Conservation (phyloP, 2,888 invertebrate genomes). For the Lithophane socia region DNA sequence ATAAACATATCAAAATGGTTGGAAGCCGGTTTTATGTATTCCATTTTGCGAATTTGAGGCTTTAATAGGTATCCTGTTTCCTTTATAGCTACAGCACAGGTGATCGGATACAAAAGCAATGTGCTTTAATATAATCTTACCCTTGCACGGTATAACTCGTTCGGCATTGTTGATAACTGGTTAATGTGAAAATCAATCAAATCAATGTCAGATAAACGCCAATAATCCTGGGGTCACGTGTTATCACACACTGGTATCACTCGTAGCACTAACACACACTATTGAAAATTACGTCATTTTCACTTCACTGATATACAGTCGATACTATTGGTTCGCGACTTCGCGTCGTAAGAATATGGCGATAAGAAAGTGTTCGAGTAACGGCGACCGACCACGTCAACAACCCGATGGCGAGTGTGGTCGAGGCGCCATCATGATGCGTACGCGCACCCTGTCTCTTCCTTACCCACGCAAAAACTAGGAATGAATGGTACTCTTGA, state of each 20-base stretch:
- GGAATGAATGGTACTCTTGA: slow-evolving; percentile 57
- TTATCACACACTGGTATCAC: slow-evolving; percentile 65
- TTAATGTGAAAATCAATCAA: slow-evolving; percentile 66
- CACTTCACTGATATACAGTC: slow-evolving; percentile 47
- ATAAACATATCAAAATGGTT: background rate
- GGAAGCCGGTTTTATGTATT: background rate
- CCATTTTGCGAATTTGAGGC: background rate
- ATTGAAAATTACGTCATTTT: slow-evolving; percentile 49
- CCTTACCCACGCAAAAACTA: slow-evolving; percentile 69
- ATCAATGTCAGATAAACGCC: slow-evolving; percentile 68
- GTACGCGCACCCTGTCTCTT: slow-evolving; percentile 67
- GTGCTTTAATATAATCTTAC: slow-evolving; percentile 70
- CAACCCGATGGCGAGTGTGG: slow-evolving; percentile 69
- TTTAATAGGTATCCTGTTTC: background rate
- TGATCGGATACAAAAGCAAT: background rate
- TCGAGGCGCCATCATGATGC: slow-evolving; percentile 54
- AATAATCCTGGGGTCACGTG: slow-evolving; percentile 60
- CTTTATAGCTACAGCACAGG: background rate
- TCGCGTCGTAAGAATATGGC: slow-evolving; percentile 24
- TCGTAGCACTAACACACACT: slow-evolving; percentile 53
- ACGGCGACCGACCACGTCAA: slow-evolving; percentile 72
- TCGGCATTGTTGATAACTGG: slow-evolving; percentile 76
- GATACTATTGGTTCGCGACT: slow-evolving; percentile 48
- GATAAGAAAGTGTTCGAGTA: slow-evolving; percentile 60
- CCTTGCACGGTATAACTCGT: slow-evolving; percentile 77